Percentiles rank a stretch among this genome's conserved stretches.
These are phyloP conservation scores for Hydrotaea cyrtoneurina DNA, from an alignment of 2,888 invertebrate species.

Conservation along the genomic window DNA sequence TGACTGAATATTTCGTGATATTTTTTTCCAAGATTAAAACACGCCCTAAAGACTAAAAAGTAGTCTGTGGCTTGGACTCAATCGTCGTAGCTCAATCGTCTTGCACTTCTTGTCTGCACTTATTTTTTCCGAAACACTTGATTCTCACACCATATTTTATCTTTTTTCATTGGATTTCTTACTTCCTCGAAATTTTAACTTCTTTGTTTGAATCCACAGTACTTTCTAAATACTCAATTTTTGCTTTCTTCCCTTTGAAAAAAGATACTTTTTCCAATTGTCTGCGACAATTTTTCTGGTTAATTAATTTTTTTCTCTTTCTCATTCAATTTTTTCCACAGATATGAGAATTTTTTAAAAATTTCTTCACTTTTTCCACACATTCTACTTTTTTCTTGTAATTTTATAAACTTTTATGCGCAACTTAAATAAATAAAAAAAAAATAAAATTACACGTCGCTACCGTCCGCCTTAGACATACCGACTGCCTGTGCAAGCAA, in stretches of 20 bases:
- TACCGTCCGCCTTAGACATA: conserved; percentile 61
- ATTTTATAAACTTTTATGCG: conserved; percentile 46
- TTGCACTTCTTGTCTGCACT: conserved; percentile 63
- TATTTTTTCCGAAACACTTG: conserved; percentile 21
- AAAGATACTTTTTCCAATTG: conserved; percentile 46
- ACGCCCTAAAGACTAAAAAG: conserved; percentile 62
- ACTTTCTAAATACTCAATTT: conserved; percentile 24
- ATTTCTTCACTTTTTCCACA: not conserved
- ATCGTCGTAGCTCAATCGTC: conserved; percentile 22
- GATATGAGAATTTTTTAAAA: not conserved
- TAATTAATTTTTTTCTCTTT: not conserved
- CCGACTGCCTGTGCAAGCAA: conserved; percentile 2
- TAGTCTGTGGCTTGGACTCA: conserved; percentile 29
- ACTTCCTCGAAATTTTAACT: conserved; percentile 6
- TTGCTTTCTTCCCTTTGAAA: not conserved
- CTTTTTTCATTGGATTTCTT: not conserved
- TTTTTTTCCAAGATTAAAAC: conserved; percentile 43
- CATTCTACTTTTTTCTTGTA: conserved; percentile 26
- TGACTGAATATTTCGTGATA: not conserved
- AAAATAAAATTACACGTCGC: conserved; percentile 45
- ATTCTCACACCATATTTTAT: not conserved
- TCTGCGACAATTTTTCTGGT: conserved; percentile 46
- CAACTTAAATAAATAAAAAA: conserved; percentile 39
- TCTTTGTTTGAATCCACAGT: not conserved
- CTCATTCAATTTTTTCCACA: conserved; percentile 37